Percentiles rank a stretch among this genome's conserved stretches.
Evolutionary conservation across 2,113 vertebrate species (phyloP).

Genomic region (Melanerpes aurifrons): DNA sequence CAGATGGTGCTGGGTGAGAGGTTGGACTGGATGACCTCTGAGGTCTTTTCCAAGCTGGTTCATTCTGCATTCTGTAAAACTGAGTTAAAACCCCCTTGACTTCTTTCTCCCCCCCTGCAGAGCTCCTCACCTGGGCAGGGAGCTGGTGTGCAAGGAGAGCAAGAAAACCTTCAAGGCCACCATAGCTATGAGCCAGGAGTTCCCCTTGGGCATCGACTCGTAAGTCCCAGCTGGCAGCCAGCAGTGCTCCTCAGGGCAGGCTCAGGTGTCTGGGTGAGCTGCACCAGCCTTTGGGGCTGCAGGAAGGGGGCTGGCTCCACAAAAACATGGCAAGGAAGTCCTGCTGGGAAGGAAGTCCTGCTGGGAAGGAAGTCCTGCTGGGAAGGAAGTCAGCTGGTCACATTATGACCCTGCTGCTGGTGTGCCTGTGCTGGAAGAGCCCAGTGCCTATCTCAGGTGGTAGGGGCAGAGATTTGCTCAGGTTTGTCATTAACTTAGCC

Average conservation of each 20-base stretch:
- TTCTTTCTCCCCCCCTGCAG: slow-evolving; percentile 64
- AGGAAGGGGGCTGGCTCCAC: neutral
- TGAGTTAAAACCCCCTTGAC: neutral
- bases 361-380: neutral
- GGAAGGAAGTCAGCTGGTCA: no score
- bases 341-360: no score
- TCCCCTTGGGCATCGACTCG: slow-evolving; percentile 96
- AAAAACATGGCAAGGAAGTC: neutral
- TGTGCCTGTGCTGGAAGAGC: neutral
- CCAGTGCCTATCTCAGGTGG: accelerated
- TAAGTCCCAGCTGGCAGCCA: slow-evolving; percentile 73
- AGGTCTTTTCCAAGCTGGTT: no score
- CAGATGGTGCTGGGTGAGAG: no score
- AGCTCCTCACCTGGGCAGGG: slow-evolving; percentile 95
- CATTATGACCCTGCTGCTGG: neutral
- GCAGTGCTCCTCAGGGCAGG: accelerated
- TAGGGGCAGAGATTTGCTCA: neutral
- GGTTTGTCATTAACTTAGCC: neutral
- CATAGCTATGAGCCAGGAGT: slow-evolving; percentile 98
- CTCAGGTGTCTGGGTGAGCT: accelerated
- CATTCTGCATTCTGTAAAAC: neutral
- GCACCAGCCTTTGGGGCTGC: accelerated
- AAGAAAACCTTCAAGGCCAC: slow-evolving; percentile 99
- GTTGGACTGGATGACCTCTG: no score
- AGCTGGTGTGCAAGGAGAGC: slow-evolving; percentile 97